phyloP scores from a whole-genome alignment of 1,140 invertebrate genomes.

The Drosophila quadrilineata region DNA sequence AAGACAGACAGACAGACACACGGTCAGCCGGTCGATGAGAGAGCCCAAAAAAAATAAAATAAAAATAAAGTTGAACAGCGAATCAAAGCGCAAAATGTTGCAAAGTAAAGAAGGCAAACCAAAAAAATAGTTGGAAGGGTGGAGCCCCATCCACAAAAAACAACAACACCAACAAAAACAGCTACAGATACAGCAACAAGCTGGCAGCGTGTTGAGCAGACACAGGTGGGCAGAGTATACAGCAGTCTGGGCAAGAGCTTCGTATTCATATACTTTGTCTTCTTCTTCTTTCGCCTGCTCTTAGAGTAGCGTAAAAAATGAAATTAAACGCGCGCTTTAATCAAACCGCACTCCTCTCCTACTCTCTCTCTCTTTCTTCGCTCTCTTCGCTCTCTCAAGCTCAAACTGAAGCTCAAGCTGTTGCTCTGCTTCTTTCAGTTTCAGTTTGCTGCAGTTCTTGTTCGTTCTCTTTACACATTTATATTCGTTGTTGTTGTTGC shows the following conservation, averaged over 20 bases:
- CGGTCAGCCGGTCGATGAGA: constrained; percentile 20
- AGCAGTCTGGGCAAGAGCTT: constrained; percentile 1
- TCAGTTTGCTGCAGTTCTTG: constrained; percentile 15
- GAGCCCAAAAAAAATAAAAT: constrained; percentile 36
- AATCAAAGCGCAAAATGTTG: constrained; percentile 51
- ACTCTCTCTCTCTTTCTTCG: too few species aligned
- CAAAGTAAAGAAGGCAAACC: too few species aligned
- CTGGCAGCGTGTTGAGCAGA: background rate
- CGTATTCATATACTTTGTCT: background rate
- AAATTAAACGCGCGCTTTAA: constrained; percentile 79
- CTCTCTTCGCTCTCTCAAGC: too few species aligned
- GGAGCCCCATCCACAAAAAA: constrained; percentile 20
- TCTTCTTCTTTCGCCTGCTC: background rate
- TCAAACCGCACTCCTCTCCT: constrained; percentile 67
- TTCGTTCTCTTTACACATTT: background rate
- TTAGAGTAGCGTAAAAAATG: constrained; percentile 76
- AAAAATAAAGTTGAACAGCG: constrained; percentile 45
- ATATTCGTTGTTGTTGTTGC: constrained; percentile 12
- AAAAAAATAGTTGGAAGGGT: constrained; percentile 50
- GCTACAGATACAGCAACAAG: too few species aligned
- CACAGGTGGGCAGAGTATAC: background rate
- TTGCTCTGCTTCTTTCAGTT: constrained; percentile 33
- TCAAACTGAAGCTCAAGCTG: constrained; percentile 20
- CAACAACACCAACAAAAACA: too few species aligned
- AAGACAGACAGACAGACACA: background rate